Base-by-base conservation (phyloP, 2,113 vertebrate genomes). In the Sorex araneus region DNA sequence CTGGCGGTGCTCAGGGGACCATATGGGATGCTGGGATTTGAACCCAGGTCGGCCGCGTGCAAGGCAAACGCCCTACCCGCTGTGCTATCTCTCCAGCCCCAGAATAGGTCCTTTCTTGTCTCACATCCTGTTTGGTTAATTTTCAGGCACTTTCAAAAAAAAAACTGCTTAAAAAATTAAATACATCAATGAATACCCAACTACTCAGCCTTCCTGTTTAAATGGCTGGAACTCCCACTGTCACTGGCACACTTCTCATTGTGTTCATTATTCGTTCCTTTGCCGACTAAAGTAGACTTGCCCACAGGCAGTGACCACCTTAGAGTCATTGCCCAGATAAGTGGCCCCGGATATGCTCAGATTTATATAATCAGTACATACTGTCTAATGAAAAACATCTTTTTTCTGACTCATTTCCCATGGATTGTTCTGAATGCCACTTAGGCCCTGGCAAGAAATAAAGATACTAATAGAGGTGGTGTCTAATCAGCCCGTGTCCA, bases 401-500 rank as follows among this genome's bases (percentile, higher is more conserved):
- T 32, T 32, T 69, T 32, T 77, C 21, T 16, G n/a, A 45, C 43
- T 82, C 77, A 18, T 54, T 57, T 86, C 54, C 32, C 34, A 75
- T 85, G 25, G 13, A 69, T 34, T 60, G 36, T 73, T 32, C 75
- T 10, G 8, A 34, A 45, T 30, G 9, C 60, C 18, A 16, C 50
- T 30, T 15, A 40, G 67, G 71, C 28, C 64, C 67, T 75, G 50
- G 32, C 12, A 50, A 63, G 23, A 75, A 50, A 60, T 80, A 30
- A 70, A n/a, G 19, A 27, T 28, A n/a, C 45, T 10, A 19, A 3
- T 25, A 69, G 54, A 76, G 50, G 50, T 8, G 3, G 21, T 16
- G 25, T 36, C 47, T 2, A 1, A 1, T 34, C 25, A 18, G 70
- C 12, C 25, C 0, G 0, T 1, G 21, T 60, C 57, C 19, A 18